Evolutionary conservation across 2,797 vertebrate genomes (phyloP).

Genomic region (Geotrypetes seraphini): DNA sequence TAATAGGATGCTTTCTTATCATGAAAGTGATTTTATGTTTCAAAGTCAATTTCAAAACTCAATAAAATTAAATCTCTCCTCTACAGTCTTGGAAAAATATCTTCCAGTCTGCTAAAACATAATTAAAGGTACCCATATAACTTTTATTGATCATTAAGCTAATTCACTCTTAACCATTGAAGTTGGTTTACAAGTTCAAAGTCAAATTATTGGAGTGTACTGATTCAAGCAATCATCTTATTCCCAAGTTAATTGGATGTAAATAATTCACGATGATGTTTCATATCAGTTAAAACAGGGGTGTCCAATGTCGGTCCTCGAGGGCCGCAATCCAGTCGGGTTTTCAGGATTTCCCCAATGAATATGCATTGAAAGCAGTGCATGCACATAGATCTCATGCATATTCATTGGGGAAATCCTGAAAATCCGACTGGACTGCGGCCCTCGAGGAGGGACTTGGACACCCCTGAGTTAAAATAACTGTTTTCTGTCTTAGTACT

Average conservation of each 20-base stretch:
- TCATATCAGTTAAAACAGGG: conserved; percentile 21
- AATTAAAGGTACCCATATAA: conserved; percentile 5
- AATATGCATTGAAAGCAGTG: too few species aligned
- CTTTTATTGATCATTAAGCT: conserved; percentile 23
- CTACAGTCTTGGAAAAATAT: conserved; percentile 1
- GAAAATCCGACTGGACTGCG: too few species aligned
- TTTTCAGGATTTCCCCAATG: too few species aligned
- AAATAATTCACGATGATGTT: conserved; percentile 32
- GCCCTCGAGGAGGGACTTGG: too few species aligned
- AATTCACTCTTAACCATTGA: conserved; percentile 38
- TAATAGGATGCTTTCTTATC: conserved; percentile 3
- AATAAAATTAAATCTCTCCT: conserved; percentile 14
- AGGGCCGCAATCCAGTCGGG: too few species aligned
- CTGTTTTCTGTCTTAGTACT: conserved; percentile 8
- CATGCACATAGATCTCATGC: too few species aligned
- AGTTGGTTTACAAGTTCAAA: conserved; percentile 13
- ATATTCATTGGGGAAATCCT: too few species aligned
- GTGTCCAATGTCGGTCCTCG: too few species aligned
- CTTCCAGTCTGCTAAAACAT: conserved; percentile 17
- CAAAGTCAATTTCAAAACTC: too few species aligned
- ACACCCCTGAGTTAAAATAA: too few species aligned
- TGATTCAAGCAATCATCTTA: conserved; percentile 30
- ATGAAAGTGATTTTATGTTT: conserved; percentile 1
- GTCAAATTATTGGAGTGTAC: conserved; percentile 22
- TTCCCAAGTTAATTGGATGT: conserved; percentile 28